A percentile compares a stretch with the other conserved stretches of the same genome.
These are phyloP conservation scores for Corvus cornix DNA, from an alignment of 2,113 vertebrate species.

Conservation along the genomic window DNA sequence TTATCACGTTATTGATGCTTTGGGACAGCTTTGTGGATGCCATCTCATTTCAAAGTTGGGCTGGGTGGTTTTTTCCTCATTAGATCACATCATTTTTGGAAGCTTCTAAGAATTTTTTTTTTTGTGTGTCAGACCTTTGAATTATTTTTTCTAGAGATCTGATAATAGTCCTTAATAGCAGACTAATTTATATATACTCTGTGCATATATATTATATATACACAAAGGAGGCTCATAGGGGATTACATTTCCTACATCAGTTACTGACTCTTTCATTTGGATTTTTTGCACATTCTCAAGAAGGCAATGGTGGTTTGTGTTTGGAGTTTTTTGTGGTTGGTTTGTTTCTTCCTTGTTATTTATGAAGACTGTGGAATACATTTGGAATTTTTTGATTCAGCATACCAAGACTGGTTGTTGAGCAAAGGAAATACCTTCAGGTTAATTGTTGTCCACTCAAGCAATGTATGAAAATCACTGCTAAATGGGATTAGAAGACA, in stretches of 20 bases:
- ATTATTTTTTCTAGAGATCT: not conserved
- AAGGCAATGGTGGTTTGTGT: not conserved
- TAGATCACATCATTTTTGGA: not conserved
- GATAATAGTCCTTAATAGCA: not conserved
- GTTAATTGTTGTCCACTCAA: not conserved
- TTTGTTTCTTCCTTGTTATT: not conserved
- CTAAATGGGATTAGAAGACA: not conserved
- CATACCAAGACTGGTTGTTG: not conserved
- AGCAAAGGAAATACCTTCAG: not conserved
- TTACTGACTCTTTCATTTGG: not conserved
- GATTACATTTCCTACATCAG: not conserved
- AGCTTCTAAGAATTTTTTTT: not conserved
- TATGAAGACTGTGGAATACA: not conserved
- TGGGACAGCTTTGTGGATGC: not conserved
- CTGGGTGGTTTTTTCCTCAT: not conserved
- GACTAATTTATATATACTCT: not conserved
- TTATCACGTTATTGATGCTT: not conserved
- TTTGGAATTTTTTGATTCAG: not conserved
- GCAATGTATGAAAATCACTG: not conserved
- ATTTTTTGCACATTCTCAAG: not conserved
- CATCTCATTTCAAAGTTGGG: not conserved
- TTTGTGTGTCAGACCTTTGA: not conserved
- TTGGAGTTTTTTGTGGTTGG: not conserved
- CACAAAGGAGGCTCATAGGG: not conserved
- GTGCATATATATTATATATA: no score